A percentile compares a stretch with the other conserved stretches of the same genome.
Conservation (phyloP, 1,140 invertebrate genomes). For the Bombus sibiricus region DNA sequence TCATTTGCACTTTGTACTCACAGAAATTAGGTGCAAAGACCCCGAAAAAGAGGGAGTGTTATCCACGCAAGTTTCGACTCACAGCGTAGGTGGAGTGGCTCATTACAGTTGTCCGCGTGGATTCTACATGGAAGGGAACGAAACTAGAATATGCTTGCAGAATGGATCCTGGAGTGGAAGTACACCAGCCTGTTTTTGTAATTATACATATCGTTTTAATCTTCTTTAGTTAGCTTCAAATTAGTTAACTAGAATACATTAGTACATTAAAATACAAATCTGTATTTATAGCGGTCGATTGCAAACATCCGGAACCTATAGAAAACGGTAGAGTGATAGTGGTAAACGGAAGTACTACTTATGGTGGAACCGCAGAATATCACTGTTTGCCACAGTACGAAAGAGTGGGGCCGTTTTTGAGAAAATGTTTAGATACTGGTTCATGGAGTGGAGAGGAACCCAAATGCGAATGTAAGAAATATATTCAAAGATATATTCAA, state of each 20-base stretch:
- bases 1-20: slow-evolving; percentile 20
- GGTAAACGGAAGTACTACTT: slow-evolving; percentile 91
- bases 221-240: neutral
- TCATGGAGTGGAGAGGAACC: slow-evolving; percentile 93
- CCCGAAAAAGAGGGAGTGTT: slow-evolving; percentile 85
- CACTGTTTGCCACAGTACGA: slow-evolving; percentile 93
- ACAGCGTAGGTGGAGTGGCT: slow-evolving; percentile 89
- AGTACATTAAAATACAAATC: neutral
- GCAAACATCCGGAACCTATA: slow-evolving; percentile 89
- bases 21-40: slow-evolving; percentile 91
- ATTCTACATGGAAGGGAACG: slow-evolving; percentile 90
- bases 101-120: slow-evolving; percentile 92
- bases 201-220: slow-evolving; percentile 73
- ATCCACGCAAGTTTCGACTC: slow-evolving; percentile 85
- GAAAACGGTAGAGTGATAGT: slow-evolving; percentile 94
- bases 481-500: neutral
- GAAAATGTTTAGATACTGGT: slow-evolving; percentile 92
- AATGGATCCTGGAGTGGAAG: slow-evolving; percentile 92
- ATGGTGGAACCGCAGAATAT: slow-evolving; percentile 92
- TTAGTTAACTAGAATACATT: too few relatives aligned
- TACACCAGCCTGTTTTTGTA: slow-evolving; percentile 91
- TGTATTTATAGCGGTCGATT: slow-evolving; percentile 88
- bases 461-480: slow-evolving; percentile 85
- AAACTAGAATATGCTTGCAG: slow-evolving; percentile 88
- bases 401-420: slow-evolving; percentile 90